Evolutionary conservation across 2,888 invertebrate species (phyloP).

Genomic region (Clitarchus hookeri): DNA sequence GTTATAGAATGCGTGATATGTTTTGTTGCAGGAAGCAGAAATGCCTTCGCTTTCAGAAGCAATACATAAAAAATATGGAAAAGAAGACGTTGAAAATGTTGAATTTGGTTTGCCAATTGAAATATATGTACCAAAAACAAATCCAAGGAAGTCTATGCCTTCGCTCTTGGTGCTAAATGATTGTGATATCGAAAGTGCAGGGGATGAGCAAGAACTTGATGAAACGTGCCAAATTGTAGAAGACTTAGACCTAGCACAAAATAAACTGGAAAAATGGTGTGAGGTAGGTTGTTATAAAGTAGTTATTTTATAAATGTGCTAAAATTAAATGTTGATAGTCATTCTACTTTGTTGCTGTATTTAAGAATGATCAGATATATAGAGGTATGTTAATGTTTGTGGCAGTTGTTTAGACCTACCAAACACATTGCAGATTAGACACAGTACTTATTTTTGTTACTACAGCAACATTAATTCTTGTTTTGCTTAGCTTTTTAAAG

Average conservation of each 20-base stretch:
- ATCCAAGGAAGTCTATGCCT: slow-evolving; percentile 70
- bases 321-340: no score
- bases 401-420: no score
- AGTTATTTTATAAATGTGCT: no score
- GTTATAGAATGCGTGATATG: neutral
- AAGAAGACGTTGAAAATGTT: slow-evolving; percentile 39
- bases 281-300: slow-evolving; percentile 64
- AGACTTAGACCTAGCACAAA: slow-evolving; percentile 92
- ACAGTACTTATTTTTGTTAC: no score
- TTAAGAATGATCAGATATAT: no score
- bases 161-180: slow-evolving; percentile 86
- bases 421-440: no score
- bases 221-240: slow-evolving; percentile 88
- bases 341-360: no score
- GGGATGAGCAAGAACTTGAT: slow-evolving; percentile 76
- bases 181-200: slow-evolving; percentile 89
- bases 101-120: slow-evolving; percentile 66
- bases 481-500: no score
- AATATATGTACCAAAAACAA: slow-evolving; percentile 84
- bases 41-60: slow-evolving; percentile 93
- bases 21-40: slow-evolving; percentile 35
- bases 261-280: slow-evolving; percentile 83
- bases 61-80: slow-evolving; percentile 82
- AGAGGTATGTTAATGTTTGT: no score
- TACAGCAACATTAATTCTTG: no score